phyloP scores from a whole-genome alignment of 2,888 invertebrate genomes.

The Aspidiotus destructor region DNA sequence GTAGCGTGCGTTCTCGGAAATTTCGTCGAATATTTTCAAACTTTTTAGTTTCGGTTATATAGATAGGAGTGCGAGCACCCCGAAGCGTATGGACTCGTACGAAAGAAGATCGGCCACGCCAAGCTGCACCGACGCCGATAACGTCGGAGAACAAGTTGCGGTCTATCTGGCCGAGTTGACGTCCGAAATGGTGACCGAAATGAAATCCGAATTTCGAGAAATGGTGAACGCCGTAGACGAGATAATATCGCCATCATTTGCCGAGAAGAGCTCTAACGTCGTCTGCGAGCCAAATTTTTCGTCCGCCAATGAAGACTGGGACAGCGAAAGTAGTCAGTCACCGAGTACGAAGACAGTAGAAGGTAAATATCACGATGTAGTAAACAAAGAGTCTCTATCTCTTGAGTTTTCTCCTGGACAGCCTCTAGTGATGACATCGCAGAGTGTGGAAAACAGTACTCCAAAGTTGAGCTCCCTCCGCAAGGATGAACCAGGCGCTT shows the following conservation, averaged over 20 bases:
- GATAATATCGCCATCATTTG: slow-evolving; percentile 49
- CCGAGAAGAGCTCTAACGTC: neutral
- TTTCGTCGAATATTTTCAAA: too few species aligned
- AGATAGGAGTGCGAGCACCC: too few species aligned
- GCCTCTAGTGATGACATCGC: too few species aligned
- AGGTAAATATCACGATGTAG: neutral
- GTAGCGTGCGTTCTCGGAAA: too few species aligned
- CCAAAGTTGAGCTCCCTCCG: too few species aligned
- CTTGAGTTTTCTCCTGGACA: too few species aligned
- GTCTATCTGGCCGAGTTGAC: slow-evolving; percentile 69
- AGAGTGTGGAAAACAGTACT: too few species aligned
- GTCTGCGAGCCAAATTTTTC: neutral
- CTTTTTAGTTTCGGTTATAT: too few species aligned
- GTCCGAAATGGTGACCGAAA: slow-evolving; percentile 66
- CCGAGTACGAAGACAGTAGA: slow-evolving; percentile 11
- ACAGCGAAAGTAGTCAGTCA: slow-evolving; percentile 23
- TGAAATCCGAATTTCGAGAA: slow-evolving; percentile 55
- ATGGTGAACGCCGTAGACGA: slow-evolving; percentile 64
- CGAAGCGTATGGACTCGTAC: too few species aligned
- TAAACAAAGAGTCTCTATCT: too few species aligned
- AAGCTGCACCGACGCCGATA: slow-evolving; percentile 43
- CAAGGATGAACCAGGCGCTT: too few species aligned
- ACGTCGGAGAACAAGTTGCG: slow-evolving; percentile 64
- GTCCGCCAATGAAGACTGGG: slow-evolving; percentile 3
- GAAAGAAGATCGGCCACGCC: too few species aligned